Percentiles rank a stretch among this genome's conserved stretches.
phyloP scores from a whole-genome alignment of 2,113 vertebrate genomes.

The Equus przewalskii region DNA sequence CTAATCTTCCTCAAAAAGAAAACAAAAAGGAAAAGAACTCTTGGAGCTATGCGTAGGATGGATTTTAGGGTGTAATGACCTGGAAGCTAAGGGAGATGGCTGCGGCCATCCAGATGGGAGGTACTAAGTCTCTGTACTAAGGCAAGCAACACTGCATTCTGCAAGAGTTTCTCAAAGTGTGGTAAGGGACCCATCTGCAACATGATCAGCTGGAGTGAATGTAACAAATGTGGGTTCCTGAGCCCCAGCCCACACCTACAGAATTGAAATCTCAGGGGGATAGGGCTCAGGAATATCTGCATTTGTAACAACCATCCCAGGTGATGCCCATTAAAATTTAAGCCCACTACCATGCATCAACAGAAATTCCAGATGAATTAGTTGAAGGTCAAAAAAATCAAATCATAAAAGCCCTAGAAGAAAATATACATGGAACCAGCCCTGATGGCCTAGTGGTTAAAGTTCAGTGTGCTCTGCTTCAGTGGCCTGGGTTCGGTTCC shows the following conservation, averaged over 20 bases:
- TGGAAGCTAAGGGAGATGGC: not conserved
- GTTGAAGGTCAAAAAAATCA: slow-evolving; percentile 34
- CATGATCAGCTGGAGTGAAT: not conserved
- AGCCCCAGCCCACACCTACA: not conserved
- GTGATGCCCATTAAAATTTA: slow-evolving; percentile 38
- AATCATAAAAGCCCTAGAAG: slow-evolving; percentile 44
- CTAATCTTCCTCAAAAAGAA: too few species aligned
- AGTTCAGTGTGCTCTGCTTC: too few species aligned
- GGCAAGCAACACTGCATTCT: not conserved
- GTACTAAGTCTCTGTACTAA: not conserved
- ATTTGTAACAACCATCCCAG: not conserved
- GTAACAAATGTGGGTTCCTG: not conserved
- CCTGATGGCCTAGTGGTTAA: too few species aligned
- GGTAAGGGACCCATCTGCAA: not conserved
- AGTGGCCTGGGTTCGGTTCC: too few species aligned
- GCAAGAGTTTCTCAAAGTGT: not conserved
- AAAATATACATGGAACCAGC: not conserved
- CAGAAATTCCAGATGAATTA: slow-evolving; percentile 58
- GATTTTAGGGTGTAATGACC: not conserved
- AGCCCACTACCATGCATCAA: not conserved
- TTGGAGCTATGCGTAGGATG: not conserved
- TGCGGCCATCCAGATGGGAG: not conserved
- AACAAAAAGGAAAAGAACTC: not conserved
- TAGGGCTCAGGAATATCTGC: not conserved
- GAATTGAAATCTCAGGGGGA: not conserved